These are phyloP conservation scores for Chymomyza costata DNA, from an alignment of 1,140 invertebrate genomes.

Conservation along the genomic window DNA sequence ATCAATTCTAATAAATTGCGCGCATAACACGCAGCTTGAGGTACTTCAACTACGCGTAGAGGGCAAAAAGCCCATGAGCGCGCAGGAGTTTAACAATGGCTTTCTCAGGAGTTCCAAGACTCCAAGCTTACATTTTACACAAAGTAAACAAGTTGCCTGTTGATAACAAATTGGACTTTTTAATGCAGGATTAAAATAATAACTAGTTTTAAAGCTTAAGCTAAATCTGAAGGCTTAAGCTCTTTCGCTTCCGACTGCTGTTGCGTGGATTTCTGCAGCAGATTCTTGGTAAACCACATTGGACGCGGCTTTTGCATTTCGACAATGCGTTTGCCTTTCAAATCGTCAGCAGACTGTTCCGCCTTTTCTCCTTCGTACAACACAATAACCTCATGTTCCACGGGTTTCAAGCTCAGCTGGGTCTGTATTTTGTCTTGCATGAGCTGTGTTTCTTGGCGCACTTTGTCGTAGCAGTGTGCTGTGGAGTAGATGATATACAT, in stretches of 20 bases:
- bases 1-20: conserved; percentile 79
- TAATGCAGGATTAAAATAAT: conserved; percentile 24
- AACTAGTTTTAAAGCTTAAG: conserved; percentile 73
- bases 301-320: conserved; percentile 86
- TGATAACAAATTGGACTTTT: conserved; percentile 34
- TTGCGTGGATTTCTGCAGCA: conserved; percentile 85
- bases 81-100: conserved; percentile 82
- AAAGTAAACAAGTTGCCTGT: conserved; percentile 43
- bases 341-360: conserved; percentile 76
- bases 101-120: conserved; percentile 77
- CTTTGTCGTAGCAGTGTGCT: conserved; percentile 88
- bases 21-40: conserved; percentile 78
- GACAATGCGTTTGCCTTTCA: conserved; percentile 82
- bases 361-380: conserved; percentile 87
- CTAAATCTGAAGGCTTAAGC: conserved; percentile 84
- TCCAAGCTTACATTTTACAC: conserved; percentile 18
- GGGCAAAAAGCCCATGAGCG: conserved; percentile 79
- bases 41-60: conserved; percentile 78
- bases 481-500: conserved; percentile 28
- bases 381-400: conserved; percentile 89
- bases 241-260: conserved; percentile 80
- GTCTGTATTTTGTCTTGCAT: conserved; percentile 86
- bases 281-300: conserved; percentile 87
- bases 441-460: conserved; percentile 85
- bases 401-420: conserved; percentile 81